Base-by-base conservation (phyloP, 2,113 vertebrate genomes). In the Hippocampus zosterae region DNA sequence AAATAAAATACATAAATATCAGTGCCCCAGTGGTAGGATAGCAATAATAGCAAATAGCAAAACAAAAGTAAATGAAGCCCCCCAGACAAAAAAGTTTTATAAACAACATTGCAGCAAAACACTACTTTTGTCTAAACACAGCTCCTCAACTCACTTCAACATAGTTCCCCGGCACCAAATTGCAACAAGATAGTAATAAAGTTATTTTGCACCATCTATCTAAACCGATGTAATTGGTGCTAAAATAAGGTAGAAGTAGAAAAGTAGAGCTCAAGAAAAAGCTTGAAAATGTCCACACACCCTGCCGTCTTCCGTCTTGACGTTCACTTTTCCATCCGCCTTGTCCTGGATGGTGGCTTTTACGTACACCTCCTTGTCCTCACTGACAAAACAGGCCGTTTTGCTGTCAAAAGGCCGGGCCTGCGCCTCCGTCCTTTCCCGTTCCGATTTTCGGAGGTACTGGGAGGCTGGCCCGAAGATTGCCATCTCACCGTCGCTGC, bases 331-430 rank as follows among this genome's bases (percentile, higher is more conserved):
- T 64, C 85, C 88, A 0, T 85, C 88, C 16, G 1, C 62, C 44
- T n/a, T 74, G 72, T 94, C 90, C 2, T 88, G 75, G 68, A 96
- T 91, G 78, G 86, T 92, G 3, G 91, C 94, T 78, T 92, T 95
- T 65, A 79, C 79, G 4, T 94, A 95, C 41, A 92, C 89, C 66
- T 90, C 80, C 60, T 90, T 90, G 0, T 92, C 80, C 23, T 95
- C 93, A 3, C 86, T 83, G 80, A 93, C 92, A 33, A 91, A 96
- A 80, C 93, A 94, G 6, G 90, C 90, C 6, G 91, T 93, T 75
- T 91, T 96, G 84, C 92, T 87, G 21, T 95, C 94, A 37, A 94
- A 95, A 0, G 90, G 91, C 40, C 91, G 15, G 73, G 92, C 89
- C 82, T 95, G 94, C 2, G 92, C 92, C 72, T 87, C 85, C 1